Conservation (phyloP, 2,797 vertebrate species). For the Eulemur albifrons region DNA sequence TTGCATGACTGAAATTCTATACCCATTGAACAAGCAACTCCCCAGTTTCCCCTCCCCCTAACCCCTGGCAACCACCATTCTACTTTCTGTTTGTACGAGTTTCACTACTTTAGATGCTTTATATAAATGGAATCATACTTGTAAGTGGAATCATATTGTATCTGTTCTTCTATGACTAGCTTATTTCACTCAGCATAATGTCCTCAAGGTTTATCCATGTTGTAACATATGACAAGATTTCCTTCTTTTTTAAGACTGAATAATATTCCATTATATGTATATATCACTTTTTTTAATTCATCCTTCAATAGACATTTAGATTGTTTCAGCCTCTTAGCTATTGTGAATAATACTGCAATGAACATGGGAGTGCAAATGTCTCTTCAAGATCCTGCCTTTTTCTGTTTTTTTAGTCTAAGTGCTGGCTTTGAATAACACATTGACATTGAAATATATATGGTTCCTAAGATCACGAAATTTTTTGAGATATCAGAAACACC, state of each 20-base stretch:
- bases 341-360: neutral
- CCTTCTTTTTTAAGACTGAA: neutral
- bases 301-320: neutral
- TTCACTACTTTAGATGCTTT: neutral
- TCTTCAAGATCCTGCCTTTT: neutral
- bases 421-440: conserved; percentile 46
- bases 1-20: neutral
- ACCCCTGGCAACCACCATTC: neutral
- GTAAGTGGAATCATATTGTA: neutral
- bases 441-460: neutral
- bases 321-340: neutral
- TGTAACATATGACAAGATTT: neutral
- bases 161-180: neutral
- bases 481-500: conserved; percentile 29
- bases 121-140: neutral
- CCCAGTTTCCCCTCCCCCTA: neutral
- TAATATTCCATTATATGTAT: neutral
- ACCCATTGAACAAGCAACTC: neutral
- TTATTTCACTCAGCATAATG: neutral
- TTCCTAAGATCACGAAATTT: conserved; percentile 6
- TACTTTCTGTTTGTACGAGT: conserved; percentile 7
- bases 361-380: neutral
- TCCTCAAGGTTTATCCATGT: neutral
- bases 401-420: neutral
- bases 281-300: neutral